A percentile compares a stretch with the other conserved stretches of the same genome.
phyloP scores from a whole-genome alignment of 1,140 invertebrate genomes.

The Daktulosphaira vitifoliae region DNA sequence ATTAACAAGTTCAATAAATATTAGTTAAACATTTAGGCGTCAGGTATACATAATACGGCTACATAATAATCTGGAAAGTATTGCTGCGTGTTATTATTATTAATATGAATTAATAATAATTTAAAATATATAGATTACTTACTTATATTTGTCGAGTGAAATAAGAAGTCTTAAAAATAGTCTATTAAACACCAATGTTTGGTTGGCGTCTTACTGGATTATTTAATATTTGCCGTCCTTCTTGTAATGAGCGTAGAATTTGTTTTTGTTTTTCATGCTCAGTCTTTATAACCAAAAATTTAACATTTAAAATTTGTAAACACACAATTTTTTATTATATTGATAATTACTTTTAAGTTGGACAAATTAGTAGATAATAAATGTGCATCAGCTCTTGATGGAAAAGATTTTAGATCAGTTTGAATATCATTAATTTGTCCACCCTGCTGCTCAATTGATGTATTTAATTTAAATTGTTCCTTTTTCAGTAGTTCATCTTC shows the following conservation, averaged over 20 bases:
- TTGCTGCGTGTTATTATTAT: too few relatives aligned
- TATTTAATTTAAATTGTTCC: slow-evolving; percentile 14
- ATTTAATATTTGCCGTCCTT: slow-evolving; percentile 41
- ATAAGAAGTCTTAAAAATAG: not conserved
- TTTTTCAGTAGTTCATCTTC: slow-evolving; percentile 21
- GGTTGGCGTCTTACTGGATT: too few relatives aligned
- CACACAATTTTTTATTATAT: too few relatives aligned
- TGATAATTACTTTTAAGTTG: slow-evolving; percentile 26
- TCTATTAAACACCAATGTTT: slow-evolving; percentile 39
- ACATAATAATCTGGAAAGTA: too few relatives aligned
- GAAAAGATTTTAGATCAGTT: not conserved
- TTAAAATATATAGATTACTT: too few relatives aligned
- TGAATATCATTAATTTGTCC: slow-evolving; percentile 26
- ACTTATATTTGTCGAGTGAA: not conserved
- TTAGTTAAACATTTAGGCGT: too few relatives aligned
- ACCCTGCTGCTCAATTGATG: slow-evolving; percentile 23
- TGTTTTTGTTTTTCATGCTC: slow-evolving; percentile 45
- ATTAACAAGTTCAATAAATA: too few relatives aligned
- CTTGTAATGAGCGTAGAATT: slow-evolving; percentile 44
- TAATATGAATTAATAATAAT: too few relatives aligned
- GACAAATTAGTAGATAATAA: slow-evolving; percentile 7
- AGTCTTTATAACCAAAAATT: slow-evolving; percentile 39
- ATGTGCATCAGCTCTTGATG: slow-evolving; percentile 15
- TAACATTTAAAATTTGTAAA: too few relatives aligned
- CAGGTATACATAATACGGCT: too few relatives aligned